Base-by-base conservation (phyloP, 2,113 vertebrate genomes). In the Zapornia atra region DNA sequence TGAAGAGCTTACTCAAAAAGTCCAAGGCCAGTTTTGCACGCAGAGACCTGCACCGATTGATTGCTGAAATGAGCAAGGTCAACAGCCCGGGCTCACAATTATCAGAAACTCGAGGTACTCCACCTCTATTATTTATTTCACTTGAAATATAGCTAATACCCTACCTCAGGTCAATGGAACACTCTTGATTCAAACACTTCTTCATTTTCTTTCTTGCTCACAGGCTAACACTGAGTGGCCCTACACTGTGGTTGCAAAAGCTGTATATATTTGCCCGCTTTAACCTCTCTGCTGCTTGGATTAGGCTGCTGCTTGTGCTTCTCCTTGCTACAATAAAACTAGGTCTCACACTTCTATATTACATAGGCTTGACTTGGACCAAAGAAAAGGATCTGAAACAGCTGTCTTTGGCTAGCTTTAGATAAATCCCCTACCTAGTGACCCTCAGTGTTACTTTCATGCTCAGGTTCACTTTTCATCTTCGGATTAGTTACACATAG, bases 251-350 rank as follows among this genome's bases (percentile, higher is more conserved):
- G 15, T 24, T 70, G 44, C 15, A 81, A 66, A 71, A 61, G n/a
- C 36, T 70, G 0, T 36, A 2, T 42, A 11, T 1, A 3, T 66
- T 64, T 51, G 13, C 8, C 7, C 53, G 15, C 57, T 60, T 63
- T 76, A 64, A 71, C 6, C 51, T 94, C 54, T 60, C 19, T 72
- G 15, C 56, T 78, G 9, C 44, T 88, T 73, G 34, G 8, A 11
- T 79, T 83, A 42, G 57, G 36, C 40, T 57, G 29, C 21, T 59
- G 5, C 25, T 68, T 16, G 7, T 71, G 19, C 29, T 79, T 69
- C 53, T 15, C 53, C 17, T 72, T 68, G 34, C 66, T 65, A 10
- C 34, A 56, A 21, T 46, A 60, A 65, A 91, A 46, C 20, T 13
- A 42, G 53, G 4, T 31, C 38, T 82, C 12, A 5, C 59, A 20